A percentile compares a stretch with the other conserved stretches of the same genome.
These are phyloP conservation scores for Apodemia duryi DNA, from an alignment of 2,888 invertebrate genomes.

Conservation along the genomic window DNA sequence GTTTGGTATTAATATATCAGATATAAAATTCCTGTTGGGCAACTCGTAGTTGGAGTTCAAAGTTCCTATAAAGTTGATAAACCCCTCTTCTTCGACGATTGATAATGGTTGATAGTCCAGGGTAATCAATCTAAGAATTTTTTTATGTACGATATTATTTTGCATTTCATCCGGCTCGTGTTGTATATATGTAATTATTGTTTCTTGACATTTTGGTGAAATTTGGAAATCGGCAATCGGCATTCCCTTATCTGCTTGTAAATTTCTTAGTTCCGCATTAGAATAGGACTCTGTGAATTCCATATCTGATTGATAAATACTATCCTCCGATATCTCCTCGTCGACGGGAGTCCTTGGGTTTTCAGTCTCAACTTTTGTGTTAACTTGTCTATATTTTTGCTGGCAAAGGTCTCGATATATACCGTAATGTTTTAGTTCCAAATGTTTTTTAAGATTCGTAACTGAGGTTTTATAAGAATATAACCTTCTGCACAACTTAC, in stretches of 20 bases:
- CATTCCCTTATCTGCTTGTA: neutral
- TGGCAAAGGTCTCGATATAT: neutral
- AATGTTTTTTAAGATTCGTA: neutral
- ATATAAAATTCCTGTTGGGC: neutral
- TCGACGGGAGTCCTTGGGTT: neutral
- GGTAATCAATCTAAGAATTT: slow-evolving; percentile 18
- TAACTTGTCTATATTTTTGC: neutral
- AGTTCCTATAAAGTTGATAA: slow-evolving; percentile 20
- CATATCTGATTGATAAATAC: neutral
- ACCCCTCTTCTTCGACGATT: slow-evolving; percentile 21
- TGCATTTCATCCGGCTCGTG: too few relatives aligned
- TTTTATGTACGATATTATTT: slow-evolving; percentile 1
- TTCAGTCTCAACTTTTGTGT: neutral
- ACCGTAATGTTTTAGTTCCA: neutral
- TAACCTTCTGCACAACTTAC: neutral
- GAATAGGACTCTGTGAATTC: neutral
- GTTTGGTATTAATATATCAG: too few relatives aligned
- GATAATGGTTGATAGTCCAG: slow-evolving; percentile 14
- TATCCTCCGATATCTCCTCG: neutral
- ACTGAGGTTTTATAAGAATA: neutral
- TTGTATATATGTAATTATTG: too few relatives aligned
- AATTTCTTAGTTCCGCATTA: neutral
- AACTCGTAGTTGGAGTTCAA: slow-evolving; percentile 17
- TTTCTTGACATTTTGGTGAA: too few relatives aligned
- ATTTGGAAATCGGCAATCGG: neutral